phyloP scores from a whole-genome alignment of 2,888 invertebrate genomes.

The Nomada ferruginata region DNA sequence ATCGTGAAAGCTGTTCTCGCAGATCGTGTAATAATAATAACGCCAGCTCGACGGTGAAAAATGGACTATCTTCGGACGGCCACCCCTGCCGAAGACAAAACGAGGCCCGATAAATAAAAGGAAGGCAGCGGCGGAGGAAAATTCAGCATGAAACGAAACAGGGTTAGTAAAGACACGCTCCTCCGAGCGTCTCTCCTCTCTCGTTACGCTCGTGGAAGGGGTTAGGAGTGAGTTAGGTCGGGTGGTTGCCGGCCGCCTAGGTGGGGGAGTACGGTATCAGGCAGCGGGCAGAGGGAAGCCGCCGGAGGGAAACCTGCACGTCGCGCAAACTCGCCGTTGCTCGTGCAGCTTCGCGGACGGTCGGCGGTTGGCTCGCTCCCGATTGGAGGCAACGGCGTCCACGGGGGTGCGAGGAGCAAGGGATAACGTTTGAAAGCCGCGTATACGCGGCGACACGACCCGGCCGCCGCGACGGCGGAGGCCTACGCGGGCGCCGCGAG shows the following conservation, averaged over 20 bases:
- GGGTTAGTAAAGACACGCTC: constrained; percentile 53
- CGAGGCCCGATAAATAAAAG: not conserved
- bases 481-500: constrained; percentile 71
- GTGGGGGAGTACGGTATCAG: constrained; percentile 1
- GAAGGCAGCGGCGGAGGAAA: not conserved
- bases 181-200: not conserved
- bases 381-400: constrained; percentile 73
- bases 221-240: too few relatives aligned
- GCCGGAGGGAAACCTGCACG: not conserved
- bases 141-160: constrained; percentile 33
- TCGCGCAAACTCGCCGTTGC: constrained; percentile 57
- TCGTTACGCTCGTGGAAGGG: not conserved
- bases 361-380: constrained; percentile 60
- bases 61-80: not conserved
- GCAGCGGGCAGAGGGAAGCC: not conserved
- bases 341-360: constrained; percentile 56
- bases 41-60: too few relatives aligned
- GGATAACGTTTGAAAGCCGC: constrained; percentile 78
- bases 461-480: constrained; percentile 66
- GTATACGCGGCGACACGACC: constrained; percentile 69
- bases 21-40: constrained; percentile 45
- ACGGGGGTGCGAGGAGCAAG: constrained; percentile 65
- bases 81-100: too few relatives aligned
- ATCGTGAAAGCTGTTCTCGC: constrained; percentile 61
- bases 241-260: not conserved